Evolutionary conservation across 2,888 invertebrate species (phyloP), one percentile per base, ranked within the genome.

Genomic region (Drosophila vallismaia): DNA sequence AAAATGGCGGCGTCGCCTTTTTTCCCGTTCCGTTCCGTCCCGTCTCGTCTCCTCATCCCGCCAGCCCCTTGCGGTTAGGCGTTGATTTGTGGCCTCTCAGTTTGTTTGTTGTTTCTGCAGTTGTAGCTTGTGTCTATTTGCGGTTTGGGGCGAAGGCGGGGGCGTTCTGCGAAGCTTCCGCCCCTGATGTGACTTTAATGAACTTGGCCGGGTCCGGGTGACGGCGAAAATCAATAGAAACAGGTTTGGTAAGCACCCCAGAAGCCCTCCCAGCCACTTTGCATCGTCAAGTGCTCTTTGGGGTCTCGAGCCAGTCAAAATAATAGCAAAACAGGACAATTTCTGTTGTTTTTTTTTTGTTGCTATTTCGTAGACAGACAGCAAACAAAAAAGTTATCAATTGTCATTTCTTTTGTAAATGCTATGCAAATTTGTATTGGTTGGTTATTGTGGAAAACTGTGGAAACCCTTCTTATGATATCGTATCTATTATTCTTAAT

Each of bases 171-270:
- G 48, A 14, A 29, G 29, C 45, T 55, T 33, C 57, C 54, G 50
- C 62, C 53, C 45, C 74, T 81, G 77, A 86, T 86, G 86, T 79
- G 84, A 77, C 84, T 86, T 83, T 84, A 86, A 86, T 84, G 84
- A 84, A 84, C 79, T 83, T 77, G 76, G 66, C 48, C 9, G 28
- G 28, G 28, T 28, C 5, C 28, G 28, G 28, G 28, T 69, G 68
- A 71, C 72, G 68, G 56, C 60, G 58, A 74, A 85, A 81, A 81
- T 85, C 82, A 82, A 81, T 85, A 77, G 49, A 33, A 55, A 56
- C 49, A 9, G 56, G 57, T 55, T 67, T 64, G 63, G 58, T 51
- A 64, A 55, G 28, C 19, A 28, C 28, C 28, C 28, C 28, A 28
- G 28, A 28, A 28, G 10, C 55, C 67, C 60, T 57, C 75, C 26